Evolutionary conservation across 2,113 vertebrate species (phyloP), one percentile per base, ranked within the genome.

Genomic region (Perca schrenkii): DNA sequence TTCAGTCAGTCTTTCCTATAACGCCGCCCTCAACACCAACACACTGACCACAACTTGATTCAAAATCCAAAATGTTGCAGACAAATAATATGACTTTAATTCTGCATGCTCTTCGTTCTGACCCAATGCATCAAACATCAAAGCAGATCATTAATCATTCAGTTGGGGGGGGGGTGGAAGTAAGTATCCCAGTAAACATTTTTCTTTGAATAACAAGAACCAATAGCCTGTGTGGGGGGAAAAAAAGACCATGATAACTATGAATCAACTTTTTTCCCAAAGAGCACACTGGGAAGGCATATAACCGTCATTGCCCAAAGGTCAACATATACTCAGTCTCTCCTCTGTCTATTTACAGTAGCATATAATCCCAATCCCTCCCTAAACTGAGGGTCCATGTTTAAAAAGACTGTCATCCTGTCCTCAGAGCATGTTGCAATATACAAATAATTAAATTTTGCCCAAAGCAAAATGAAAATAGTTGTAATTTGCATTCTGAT

Each of bases 1-100:
- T 21, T 46, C 62, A 82, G 74, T 77, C 69, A 83, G 61, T 80
- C 67, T 77, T 85, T 82, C 82, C 82, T 63, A 76, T 28, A 74
- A 74, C 71, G 4, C 73, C 8, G 40, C 63, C 77, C 54, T 88
- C 54, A 52, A 85, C 65, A 86, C 74, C 88, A 86, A 74, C 77
- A 68, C 49, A 13, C 73, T 80, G 65, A 89, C 92, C 91, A 79
- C 84, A 85, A 79, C 60, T 79, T 49, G 70, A 72, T 71, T 73
- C 61, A 2, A 22, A 73, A 52, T 84, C 70, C 60, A 80, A 85
- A 86, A 83, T 53, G 25, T 43, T 69, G 53, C 75, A 67, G 70
- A 86, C 65, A 77, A 80, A 80, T 60, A 73, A 82, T 47, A 73
- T n/a, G 25, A 66, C 63, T 62, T 47, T 43, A 56, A 62, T 60